Evolutionary conservation across 2,797 vertebrate genomes (phyloP), one percentile per base, ranked within the genome.

Genomic region (Apodemus agrarius): DNA sequence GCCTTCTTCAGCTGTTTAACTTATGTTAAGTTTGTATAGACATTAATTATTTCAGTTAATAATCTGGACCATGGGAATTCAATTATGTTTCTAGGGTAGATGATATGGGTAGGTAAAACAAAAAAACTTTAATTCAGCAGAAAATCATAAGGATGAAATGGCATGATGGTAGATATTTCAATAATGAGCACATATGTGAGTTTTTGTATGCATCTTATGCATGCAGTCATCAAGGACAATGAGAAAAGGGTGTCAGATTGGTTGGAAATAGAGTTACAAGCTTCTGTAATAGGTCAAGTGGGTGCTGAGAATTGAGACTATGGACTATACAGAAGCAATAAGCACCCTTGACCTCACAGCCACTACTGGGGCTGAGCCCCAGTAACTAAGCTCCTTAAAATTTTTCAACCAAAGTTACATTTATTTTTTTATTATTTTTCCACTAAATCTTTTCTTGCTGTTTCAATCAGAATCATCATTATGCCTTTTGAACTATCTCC

Each of bases 61-160:
- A 46, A 46, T 46, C 29, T 22, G 24, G 29, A 0, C 29, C 0
- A 84, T 46, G 17, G 0, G 21, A 46, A 65, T 69, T 13, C 29
- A 65, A 34, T 4, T 84, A 1, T 12, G 6, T 22, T 83, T 3
- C 1, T 34, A 46, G 1, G 40, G 40, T 34, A 21, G 10, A 84
- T 65, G 17, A 11, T 65, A 3, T 17, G 0, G 4, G 29, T 46
- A 3, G 0, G 0, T 34, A 84, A 31, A 46, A 40, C 21, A 65
- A 69, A 16, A 69, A n/a, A 2, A 34, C 14, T 67, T 16, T n/a
- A n/a, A 63, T 59, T 29, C 46, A 84, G 31, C 5, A 46, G 16
- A 84, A 84, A 21, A 46, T 19, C 65, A 29, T 65, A 1, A 34
- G 2, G 29, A 65, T 3, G 46, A 65, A 2, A 34, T 43, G 29